Evolutionary conservation across 2,797 vertebrate genomes (phyloP), one percentile per base, ranked within the genome.

Genomic region (Falco naumanni): DNA sequence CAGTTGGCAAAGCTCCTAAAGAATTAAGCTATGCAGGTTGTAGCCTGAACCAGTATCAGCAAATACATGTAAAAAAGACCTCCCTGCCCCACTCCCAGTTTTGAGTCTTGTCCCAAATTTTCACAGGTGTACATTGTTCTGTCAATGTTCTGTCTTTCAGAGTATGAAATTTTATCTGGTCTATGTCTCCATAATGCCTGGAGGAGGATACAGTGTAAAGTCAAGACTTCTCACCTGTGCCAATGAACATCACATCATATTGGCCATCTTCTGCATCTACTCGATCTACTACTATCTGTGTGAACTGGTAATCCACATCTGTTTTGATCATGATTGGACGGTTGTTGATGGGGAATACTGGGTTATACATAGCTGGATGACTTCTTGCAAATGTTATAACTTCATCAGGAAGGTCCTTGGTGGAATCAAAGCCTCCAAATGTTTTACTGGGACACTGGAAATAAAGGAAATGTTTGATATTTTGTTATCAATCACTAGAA

Each of bases 221-320:
- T 69, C 37, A 47, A 41, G 37, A 33, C 37, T 47, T 68, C 65
- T 90, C 93, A 99, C 99, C 99, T 98, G 99, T 99, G 97, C 99
- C 99, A 37, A 99, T 99, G 97, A 99, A 99, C 99, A 99, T 99
- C 87, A 99, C 99, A 7, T 99, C 99, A 26, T 99, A 99, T 20
- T 99, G 99, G 29, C 99, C 99, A 20, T 99, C 99, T 84, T 99
- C 99, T 60, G 99, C 99, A 13, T 99, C 99, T 1, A 99, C 99
- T 91, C 99, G 98, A 96, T 99, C 99, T 61, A 99, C 99, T 59
- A 99, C 99, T 48, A 99, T 99, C 97, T 99, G 99, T 8, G 99
- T 99, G 97, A 99, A 99, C 96, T 99, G 99, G 95, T 99, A 99
- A 97, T 99, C 99, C 81, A 99, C 99, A 2, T 99, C 99, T 1